Percentiles rank a stretch among this genome's conserved stretches.
phyloP scores from a whole-genome alignment of 2,888 invertebrate genomes.

The Spilosoma lubricipeda region DNA sequence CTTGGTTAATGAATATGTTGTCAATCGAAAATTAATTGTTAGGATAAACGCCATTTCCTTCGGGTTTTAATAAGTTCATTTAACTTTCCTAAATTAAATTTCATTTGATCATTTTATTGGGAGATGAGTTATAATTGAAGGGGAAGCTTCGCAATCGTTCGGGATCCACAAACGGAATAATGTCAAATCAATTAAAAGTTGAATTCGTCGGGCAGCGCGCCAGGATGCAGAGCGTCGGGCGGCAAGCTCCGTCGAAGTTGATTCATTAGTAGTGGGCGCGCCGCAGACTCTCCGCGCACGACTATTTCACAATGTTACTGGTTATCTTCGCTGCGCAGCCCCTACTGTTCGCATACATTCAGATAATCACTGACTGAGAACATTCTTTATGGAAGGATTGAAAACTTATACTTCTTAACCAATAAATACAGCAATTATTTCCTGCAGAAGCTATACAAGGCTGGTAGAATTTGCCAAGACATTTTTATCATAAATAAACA shows the following conservation, averaged over 20 bases:
- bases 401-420: conserved; percentile 46
- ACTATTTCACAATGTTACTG: conserved; percentile 62
- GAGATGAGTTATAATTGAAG: conserved; percentile 82
- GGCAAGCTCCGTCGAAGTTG: conserved; percentile 69
- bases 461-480: background rate
- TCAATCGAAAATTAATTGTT: conserved; percentile 50
- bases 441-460: conserved; percentile 12
- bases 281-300: conserved; percentile 54
- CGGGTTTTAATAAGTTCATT: conserved; percentile 74
- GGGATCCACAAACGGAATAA: conserved; percentile 82
- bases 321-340: conserved; percentile 65
- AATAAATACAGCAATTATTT: conserved; percentile 47
- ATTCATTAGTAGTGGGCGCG: conserved; percentile 77
- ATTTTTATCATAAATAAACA: conserved; percentile 12
- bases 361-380: conserved; percentile 58
- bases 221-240: conserved; percentile 71
- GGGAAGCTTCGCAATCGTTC: conserved; percentile 73
- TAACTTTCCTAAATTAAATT: conserved; percentile 82
- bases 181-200: conserved; percentile 85
- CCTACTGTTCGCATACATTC: conserved; percentile 56
- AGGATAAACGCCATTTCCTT: conserved; percentile 62
- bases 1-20: conserved; percentile 29
- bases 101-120: conserved; percentile 81
- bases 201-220: conserved; percentile 76
- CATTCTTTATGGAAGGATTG: conserved; percentile 55